Percentiles rank a stretch among this genome's conserved stretches.
Conservation (phyloP, 2,888 invertebrate species). For the Agrilus mali region DNA sequence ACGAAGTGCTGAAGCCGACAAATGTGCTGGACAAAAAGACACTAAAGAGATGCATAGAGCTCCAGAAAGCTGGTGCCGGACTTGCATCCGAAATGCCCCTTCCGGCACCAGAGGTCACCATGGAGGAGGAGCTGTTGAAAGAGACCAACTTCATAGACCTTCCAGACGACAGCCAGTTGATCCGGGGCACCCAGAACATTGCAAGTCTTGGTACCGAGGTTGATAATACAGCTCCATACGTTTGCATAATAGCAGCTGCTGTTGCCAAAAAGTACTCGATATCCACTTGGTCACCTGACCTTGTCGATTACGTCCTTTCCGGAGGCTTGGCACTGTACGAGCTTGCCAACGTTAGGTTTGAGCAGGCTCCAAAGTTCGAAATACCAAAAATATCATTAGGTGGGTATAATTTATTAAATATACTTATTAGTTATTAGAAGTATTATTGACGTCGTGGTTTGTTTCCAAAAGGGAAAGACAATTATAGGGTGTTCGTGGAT, state of each 20-base stretch:
- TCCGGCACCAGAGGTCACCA: slow-evolving; percentile 20
- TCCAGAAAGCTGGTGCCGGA: background rate
- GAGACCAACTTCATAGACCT: slow-evolving; percentile 45
- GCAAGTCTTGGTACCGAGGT: slow-evolving; percentile 17
- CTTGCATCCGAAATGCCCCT: background rate
- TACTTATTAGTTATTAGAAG: too few species aligned
- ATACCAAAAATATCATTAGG: slow-evolving; percentile 48
- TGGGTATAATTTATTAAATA: too few species aligned
- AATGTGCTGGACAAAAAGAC: slow-evolving; percentile 7
- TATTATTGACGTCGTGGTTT: too few species aligned
- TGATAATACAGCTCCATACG: slow-evolving; percentile 36
- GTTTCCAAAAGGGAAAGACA: slow-evolving; percentile 30
- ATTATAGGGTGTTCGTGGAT: slow-evolving; percentile 40
- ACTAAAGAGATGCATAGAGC: slow-evolving; percentile 3
- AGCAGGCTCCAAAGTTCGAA: slow-evolving; percentile 40
- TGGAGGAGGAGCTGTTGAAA: slow-evolving; percentile 39
- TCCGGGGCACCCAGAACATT: slow-evolving; percentile 40
- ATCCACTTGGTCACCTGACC: slow-evolving; percentile 45
- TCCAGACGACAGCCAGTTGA: slow-evolving; percentile 47
- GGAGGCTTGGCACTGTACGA: slow-evolving; percentile 33
- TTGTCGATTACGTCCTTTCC: slow-evolving; percentile 46
- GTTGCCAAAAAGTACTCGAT: slow-evolving; percentile 47
- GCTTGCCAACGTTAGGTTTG: slow-evolving; percentile 30
- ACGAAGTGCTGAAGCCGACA: slow-evolving; percentile 7
- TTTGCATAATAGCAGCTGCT: slow-evolving; percentile 46